A percentile compares a stretch with the other conserved stretches of the same genome.
Evolutionary conservation across 37 sponge, comb jelly and placozoan species (phyloP).

Genomic region (Halisarca cf. caerulea): DNA sequence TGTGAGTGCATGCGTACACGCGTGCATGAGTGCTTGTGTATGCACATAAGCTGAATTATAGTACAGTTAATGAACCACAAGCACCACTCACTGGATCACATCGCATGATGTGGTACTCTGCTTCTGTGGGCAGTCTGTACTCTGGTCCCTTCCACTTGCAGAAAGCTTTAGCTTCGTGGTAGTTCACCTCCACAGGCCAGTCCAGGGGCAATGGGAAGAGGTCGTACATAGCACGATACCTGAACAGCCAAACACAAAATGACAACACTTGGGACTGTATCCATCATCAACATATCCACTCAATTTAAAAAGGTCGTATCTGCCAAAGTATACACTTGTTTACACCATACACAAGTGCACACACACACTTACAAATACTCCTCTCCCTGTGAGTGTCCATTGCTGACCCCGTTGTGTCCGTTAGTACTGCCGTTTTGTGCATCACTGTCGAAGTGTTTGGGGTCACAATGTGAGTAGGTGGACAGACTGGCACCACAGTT

Average conservation of each 20-base stretch:
- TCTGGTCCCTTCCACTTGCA: constrained; percentile 85
- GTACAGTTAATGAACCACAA: no score
- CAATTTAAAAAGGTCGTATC: no score
- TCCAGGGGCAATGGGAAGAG: constrained; percentile 82
- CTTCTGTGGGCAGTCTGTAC: constrained; percentile 88
- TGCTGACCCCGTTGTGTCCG: not conserved
- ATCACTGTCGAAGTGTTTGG: not conserved
- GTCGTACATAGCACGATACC: constrained; percentile 91
- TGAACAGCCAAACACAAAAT: constrained; percentile 10
- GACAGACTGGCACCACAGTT: constrained; percentile 70
- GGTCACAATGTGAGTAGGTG: constrained; percentile 70
- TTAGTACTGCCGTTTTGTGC: not conserved
- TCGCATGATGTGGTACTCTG: constrained; percentile 81
- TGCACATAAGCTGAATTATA: no score
- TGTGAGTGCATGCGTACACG: no score
- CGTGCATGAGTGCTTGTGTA: no score
- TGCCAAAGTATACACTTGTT: not conserved
- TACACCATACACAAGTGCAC: no score
- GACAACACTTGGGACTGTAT: no score
- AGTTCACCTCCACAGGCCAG: constrained; percentile 95
- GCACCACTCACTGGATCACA: constrained; percentile 51
- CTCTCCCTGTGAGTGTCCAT: constrained; percentile 1
- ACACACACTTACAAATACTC: constrained; percentile 6
- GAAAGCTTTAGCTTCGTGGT: constrained; percentile 92
- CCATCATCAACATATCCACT: no score